Percentiles rank a stretch among this genome's conserved stretches.
Evolutionary conservation across 2,113 vertebrate species (phyloP).

Genomic region (Dromiciops gliroides): DNA sequence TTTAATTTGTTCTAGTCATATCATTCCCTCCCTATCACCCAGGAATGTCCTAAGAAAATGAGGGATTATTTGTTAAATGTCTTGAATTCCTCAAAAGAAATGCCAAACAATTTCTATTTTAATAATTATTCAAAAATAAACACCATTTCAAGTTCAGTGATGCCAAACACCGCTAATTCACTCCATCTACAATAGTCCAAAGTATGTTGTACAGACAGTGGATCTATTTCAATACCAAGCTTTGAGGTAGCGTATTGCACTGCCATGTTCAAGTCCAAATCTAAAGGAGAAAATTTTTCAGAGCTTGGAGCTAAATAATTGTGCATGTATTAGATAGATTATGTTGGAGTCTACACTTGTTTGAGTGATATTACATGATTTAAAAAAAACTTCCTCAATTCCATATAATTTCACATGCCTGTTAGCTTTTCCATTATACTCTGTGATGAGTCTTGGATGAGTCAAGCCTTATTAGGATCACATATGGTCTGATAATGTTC

Average conservation of each 20-base stretch:
- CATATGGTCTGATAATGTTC: neutral
- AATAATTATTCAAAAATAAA: constrained; percentile 62
- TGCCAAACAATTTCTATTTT: neutral
- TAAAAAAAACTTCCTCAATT: neutral
- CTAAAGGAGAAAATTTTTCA: constrained; percentile 32
- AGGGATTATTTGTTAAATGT: neutral
- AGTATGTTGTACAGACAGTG: constrained; percentile 44
- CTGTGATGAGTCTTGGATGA: constrained; percentile 47
- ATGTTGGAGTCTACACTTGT: neutral
- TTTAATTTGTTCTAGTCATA: constrained; percentile 9
- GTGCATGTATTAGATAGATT: constrained; percentile 19
- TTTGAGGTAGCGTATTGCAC: neutral
- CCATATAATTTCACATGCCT: constrained; percentile 2
- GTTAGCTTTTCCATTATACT: constrained; percentile 43
- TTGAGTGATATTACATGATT: neutral
- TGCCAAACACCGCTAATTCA: constrained; percentile 69
- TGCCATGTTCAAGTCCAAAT: neutral
- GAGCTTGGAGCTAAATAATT: constrained; percentile 25
- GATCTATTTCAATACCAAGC: constrained; percentile 9
- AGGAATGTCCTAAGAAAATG: constrained; percentile 7
- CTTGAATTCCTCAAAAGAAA: constrained; percentile 45
- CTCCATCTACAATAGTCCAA: constrained; percentile 52
- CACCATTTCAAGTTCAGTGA: constrained; percentile 73
- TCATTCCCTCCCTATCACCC: neutral
- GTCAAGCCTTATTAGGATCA: neutral